These are phyloP conservation scores for Ciona savignyi DNA, from an alignment of 23 tunicate genomes.

Conservation along the genomic window DNA sequence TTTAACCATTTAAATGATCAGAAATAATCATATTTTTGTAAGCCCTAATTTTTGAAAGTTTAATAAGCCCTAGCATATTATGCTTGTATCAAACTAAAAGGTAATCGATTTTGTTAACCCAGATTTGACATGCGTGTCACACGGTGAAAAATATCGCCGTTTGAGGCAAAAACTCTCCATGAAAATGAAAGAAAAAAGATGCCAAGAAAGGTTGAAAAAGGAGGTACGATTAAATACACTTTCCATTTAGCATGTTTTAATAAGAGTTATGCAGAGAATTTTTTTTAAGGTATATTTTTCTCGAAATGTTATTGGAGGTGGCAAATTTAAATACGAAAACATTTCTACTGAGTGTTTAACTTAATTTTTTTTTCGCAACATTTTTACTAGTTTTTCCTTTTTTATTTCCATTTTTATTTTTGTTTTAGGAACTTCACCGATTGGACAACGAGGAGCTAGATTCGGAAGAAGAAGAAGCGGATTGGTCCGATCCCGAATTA, in stretches of 20 bases:
- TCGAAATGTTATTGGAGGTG: too few species aligned
- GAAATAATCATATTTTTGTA: not conserved
- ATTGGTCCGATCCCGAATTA: not conserved
- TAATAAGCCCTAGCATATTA: not conserved
- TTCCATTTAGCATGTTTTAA: too few species aligned
- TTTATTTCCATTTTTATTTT: not conserved
- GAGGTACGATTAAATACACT: too few species aligned
- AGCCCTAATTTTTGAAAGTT: not conserved
- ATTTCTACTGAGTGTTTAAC: too few species aligned
- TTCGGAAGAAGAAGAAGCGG: constrained; percentile 41
- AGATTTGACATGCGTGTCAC: not conserved
- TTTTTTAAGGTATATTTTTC: too few species aligned
- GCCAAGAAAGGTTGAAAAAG: constrained; percentile 44
- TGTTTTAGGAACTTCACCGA: constrained; percentile 44
- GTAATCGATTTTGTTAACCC: too few species aligned
- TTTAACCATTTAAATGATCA: too few species aligned
- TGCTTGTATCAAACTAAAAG: not conserved
- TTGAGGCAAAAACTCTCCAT: constrained; percentile 33
- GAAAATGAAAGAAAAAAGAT: constrained; percentile 72
- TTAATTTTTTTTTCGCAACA: too few species aligned
- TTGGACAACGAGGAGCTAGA: constrained; percentile 81
- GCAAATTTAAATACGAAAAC: too few species aligned
- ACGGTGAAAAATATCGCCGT: constrained; percentile 14
- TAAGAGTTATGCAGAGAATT: too few species aligned
- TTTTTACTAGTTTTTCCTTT: too few species aligned